Base-by-base conservation (phyloP, 1,140 invertebrate species). In the Drosophila trapezifrons region DNA sequence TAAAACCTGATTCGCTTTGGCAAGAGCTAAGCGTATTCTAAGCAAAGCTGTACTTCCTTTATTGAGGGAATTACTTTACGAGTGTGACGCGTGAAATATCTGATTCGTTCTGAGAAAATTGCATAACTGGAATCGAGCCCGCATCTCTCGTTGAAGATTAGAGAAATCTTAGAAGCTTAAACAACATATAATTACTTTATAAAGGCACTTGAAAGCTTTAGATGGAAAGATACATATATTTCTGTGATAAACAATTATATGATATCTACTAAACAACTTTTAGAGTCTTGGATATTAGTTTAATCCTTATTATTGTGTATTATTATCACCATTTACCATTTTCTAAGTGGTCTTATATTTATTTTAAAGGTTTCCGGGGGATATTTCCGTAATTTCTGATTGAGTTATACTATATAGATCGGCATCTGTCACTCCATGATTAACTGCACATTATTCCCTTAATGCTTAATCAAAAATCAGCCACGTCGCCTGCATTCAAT, bases 101-200 rank as follows among this genome's bases (percentile, higher is more conserved):
- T n/a, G 42, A 70, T 71, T 70, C 17, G 35, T 71, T 71, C 65
- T 32, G 20, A 71, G 65, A 58, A 71, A 52, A 49, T 58, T 71
- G 49, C 65, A 57, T 37, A 71, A 57, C 25, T 20, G 12, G 63
- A 29, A 46, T 25, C 9, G 7, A 70, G 8, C 0, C 18, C 15
- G 35, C 17, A 35, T 43, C 46, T 43, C 46, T 43, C 2, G 7
- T 9, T 43, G 17, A 18, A 46, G 45, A 45, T 32, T 10, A 22
- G 22, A 47, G 63, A 66, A 62, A 60, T 37, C 32, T 45, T 37
- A 60, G 17, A 43, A 32, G 29, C 55, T 15, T 20, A 10, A 35
- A 65, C 20, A 59, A 65, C 38, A 37, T 60, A 29, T 37, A 54
- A 54, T 60, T 54, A 54, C 20, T 20, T 54, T 32, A 6, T 35